A percentile compares a stretch with the other conserved stretches of the same genome.
These are phyloP conservation scores for Antennarius maculatus DNA, from an alignment of 2,797 vertebrate genomes.

Conservation along the genomic window DNA sequence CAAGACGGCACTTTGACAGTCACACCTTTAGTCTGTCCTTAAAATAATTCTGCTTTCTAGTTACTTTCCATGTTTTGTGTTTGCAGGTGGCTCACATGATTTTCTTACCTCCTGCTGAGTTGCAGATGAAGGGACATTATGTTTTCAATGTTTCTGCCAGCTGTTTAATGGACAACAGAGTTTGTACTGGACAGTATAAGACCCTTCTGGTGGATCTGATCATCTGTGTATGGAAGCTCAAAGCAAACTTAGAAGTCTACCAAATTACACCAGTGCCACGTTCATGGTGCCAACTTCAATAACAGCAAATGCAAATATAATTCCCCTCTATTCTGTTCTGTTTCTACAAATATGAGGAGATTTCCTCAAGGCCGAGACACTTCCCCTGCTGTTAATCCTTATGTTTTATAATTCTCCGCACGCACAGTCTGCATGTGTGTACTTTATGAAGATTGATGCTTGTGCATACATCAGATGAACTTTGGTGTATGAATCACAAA, in stretches of 20 bases:
- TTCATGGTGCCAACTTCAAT: slow-evolving; percentile 29
- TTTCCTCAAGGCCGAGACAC: slow-evolving; percentile 55
- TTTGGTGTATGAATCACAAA: slow-evolving; percentile 47
- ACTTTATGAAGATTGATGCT: slow-evolving; percentile 39
- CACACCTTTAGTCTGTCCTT: neutral
- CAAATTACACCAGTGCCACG: slow-evolving; percentile 29
- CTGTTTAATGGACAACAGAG: neutral
- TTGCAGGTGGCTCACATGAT: too few relatives aligned
- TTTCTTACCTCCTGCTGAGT: too few relatives aligned
- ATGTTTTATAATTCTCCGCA: slow-evolving; percentile 49
- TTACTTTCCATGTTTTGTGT: neutral
- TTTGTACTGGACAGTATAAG: neutral
- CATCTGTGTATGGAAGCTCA: slow-evolving; percentile 12
- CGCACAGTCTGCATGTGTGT: slow-evolving; percentile 12
- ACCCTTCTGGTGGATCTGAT: neutral
- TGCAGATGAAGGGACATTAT: neutral
- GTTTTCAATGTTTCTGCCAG: neutral
- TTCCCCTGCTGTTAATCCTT: slow-evolving; percentile 62
- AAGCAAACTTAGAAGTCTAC: slow-evolving; percentile 43
- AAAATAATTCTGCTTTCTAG: too few relatives aligned
- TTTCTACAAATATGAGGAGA: slow-evolving; percentile 59
- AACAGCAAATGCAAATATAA: slow-evolving; percentile 51
- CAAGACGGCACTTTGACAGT: neutral
- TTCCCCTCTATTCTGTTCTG: slow-evolving; percentile 59
- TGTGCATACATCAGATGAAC: slow-evolving; percentile 49